Evolutionary conservation across 2,888 invertebrate genomes (phyloP), one percentile per base, ranked within the genome.

Genomic region (Automeris io): DNA sequence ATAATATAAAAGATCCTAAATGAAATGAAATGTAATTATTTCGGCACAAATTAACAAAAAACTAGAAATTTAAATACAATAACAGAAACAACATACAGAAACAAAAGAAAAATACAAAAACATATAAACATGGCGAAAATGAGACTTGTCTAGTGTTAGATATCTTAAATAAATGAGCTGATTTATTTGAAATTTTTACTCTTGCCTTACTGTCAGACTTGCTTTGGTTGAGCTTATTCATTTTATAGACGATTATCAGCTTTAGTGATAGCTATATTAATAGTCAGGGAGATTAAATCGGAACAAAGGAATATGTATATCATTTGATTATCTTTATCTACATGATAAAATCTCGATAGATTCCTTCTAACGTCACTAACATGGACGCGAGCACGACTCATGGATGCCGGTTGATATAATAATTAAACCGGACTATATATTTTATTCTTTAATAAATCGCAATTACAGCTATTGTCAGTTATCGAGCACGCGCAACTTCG

Each of bases 401-500:
- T 32, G 31, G 23, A n/a, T 31, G 22, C 22, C 21, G 6, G 13
- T 6, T 12, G 25, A 16, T 16, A 16, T 16, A 29, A 16, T 16
- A 29, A 29, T 5, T 1, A 33, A 19, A 5, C 8, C 33, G 33
- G 9, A 33, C 9, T 7, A 9, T 6, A 1, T 3, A 9, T 12
- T 11, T 3, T 5, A 18, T 8, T 11, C 3, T 11, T 19, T 19
- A 33, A 31, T 16, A 23, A 12, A 34, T 16, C 3, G 21, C 23
- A 23, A n/a, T 4, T 29, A 22, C 24, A n/a, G 23, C 19, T 3
- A n/a, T n/a, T n/a, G 19, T 18, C 8, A 9, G 24, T 9, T 35
- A 24, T 18, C 22, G 26, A 22, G 16, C 21, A 39, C 43, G 41
- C 37, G 32, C 37, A 46, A 37, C 48, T 45, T 57, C 57, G 54